Base-by-base conservation (phyloP, 2,797 vertebrate genomes). In the Pseudotriccus pelzelni region DNA sequence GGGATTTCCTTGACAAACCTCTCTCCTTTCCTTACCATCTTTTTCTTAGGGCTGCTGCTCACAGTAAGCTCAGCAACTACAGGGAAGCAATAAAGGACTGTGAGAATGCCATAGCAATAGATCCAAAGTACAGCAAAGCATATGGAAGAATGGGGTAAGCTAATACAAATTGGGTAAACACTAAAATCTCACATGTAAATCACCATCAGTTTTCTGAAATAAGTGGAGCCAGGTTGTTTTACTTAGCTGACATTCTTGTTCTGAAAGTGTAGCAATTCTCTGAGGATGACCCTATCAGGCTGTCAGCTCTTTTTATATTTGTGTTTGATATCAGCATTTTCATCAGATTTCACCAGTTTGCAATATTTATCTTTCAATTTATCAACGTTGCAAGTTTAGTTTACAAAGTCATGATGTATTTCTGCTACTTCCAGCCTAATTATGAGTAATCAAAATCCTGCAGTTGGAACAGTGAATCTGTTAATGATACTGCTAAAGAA, bases 111-210 rank as follows among this genome's bases (percentile, higher is more conserved):
- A 99, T 99, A 63, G 98, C 98, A 46, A 99, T 99, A 32, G 99
- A 99, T 92, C 98, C 98, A 0, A 98, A 98, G 63, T 99, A 99
- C 98, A 99, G 99, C 97, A 99, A 99, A 97, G 99, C 99, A 6
- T 99, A 99, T 50, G 99, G 99, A 59, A 98, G 99, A 97, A 99
- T 99, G 99, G 99, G 99, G 99, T 99, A 98, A 99, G 98, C 70
- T 76, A 41, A 77, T 14, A 67, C 23, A 77, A 73, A 85, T 47
- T 63, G 20, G 67, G 22, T 53, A 62, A 86, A 66, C 19, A 43
- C 14, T 53, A 23, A 87, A 88, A 52, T 47, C 28, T 5, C 9
- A 37, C 21, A 39, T 49, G 27, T 50, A 63, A 23, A 53, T 80
- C 41, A 56, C 34, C 8, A 9, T 3, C 30, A 44, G 20, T 79